Base-by-base conservation (phyloP, 2,888 invertebrate genomes). In the Augiades crinisus region DNA sequence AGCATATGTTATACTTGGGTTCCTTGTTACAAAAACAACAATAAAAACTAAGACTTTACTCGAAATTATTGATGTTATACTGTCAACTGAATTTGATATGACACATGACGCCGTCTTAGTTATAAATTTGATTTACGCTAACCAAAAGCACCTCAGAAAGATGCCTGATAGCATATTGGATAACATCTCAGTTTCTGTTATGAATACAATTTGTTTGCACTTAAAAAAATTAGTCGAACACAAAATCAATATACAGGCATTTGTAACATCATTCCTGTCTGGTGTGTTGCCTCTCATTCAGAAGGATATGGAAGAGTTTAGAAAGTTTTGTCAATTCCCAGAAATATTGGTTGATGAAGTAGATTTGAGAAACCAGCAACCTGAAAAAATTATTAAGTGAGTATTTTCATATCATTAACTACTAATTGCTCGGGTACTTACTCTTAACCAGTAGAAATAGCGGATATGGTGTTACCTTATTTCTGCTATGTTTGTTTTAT, bases 1-100 rank as follows among this genome's bases (percentile, higher is more conserved):
- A 0, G 91, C 93, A 0, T 95, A 94, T 68, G 93, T 96, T 76
- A 92, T 97, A 17, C 75, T 94, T 0, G 93, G 94, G 0, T 94
- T 93, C 67, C 70, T 97, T 8, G 84, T 93, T 0, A 88, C 91
- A 0, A 94, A 94, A 80, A 88, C 92, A 0, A 90, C 84, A 38
- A 70, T 97, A 1, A 88, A 95, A 56, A 82, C 91, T 51, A 90
- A 90, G 8, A 78, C 96, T 0, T 70, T 95, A 0, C 82, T 91
- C 24, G 93, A 92, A 54, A 84, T 96, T 38, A 83, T 92, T 8
- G 79, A 79, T 1, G 82, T 75, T 58, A 59, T 90, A 0, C 58
- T 87, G 3, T 78, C 76, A 5, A 76, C 81, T 0, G 81, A 80
- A 54, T 77, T 80, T 73, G 77, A 81, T 47, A 54, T 89, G 43